A percentile compares a stretch with the other conserved stretches of the same genome.
These are phyloP conservation scores for Sturnira hondurensis DNA, from an alignment of 2,113 vertebrate species.

Conservation along the genomic window DNA sequence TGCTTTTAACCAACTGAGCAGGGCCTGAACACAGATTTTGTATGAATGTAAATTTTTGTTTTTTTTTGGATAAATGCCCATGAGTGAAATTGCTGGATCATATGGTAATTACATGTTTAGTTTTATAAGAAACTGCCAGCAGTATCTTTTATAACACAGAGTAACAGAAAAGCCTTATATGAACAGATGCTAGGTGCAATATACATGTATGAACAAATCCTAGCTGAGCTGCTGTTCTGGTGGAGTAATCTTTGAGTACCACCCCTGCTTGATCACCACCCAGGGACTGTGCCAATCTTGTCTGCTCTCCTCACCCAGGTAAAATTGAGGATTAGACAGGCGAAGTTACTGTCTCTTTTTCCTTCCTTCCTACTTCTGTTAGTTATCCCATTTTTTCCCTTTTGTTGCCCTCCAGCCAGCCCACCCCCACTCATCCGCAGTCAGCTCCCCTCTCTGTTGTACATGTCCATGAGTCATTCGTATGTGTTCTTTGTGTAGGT, in stretches of 20 bases:
- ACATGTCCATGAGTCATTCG: too few species aligned
- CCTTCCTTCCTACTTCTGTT: too few species aligned
- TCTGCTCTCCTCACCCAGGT: neutral
- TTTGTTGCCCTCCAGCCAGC: too few species aligned
- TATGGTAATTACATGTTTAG: neutral
- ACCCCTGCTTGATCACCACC: neutral
- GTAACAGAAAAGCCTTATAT: neutral
- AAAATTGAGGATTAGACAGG: neutral
- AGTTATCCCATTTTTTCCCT: too few species aligned
- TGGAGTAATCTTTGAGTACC: neutral
- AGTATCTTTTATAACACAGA: neutral
- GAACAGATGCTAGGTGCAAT: neutral
- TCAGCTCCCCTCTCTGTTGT: too few species aligned
- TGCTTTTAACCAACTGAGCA: too few species aligned
- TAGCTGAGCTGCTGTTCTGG: neutral
- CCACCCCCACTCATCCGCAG: too few species aligned
- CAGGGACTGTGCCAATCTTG: neutral
- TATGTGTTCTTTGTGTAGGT: too few species aligned
- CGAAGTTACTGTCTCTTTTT: neutral
- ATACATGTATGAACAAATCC: neutral
- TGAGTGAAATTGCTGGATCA: neutral
- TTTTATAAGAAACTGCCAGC: neutral
- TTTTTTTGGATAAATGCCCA: neutral
- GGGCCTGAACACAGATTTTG: neutral
- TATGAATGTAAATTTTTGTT: neutral